Base-by-base conservation (phyloP, 2,797 vertebrate genomes). In the Leptatherina wallacei region DNA sequence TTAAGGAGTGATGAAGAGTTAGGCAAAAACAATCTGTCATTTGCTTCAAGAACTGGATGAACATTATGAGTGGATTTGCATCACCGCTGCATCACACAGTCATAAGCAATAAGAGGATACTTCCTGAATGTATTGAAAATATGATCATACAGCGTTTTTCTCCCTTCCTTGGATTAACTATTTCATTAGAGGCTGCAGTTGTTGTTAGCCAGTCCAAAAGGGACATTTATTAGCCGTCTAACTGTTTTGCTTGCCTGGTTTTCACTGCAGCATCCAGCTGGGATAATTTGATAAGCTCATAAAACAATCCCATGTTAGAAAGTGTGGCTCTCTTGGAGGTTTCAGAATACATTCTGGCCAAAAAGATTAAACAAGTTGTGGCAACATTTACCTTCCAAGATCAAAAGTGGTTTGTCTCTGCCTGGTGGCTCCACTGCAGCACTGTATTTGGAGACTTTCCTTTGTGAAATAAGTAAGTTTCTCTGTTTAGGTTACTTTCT, bases 251-350 rank as follows among this genome's bases (percentile, higher is more conserved):
- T 75, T 65, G 52, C 57, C 40, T 78, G 29, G 64, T 73, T 77
- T 75, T 73, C 65, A 44, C 33, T 66, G 58, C 40, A 66, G 51
- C 69, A 77, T 77, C 80, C 59, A 66, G 69, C 72, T 66, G 57
- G 51, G 67, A 63, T 71, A 60, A 76, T 85, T 79, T 81, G 58
- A 83, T 71, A 54, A 64, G 56, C 64, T 81, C 49, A 47, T 71
- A 55, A 75, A 72, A 70, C 4, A 27, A 56, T 77, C 42, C 65
- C 36, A 4, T 64, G 68, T 60, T 57, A 22, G 75, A 3, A 0
- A 61, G 29, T 44, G 42, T 65, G 71, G 70, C 63, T 24, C n/a
- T 77, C 38, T 68, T 76, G 73, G 65, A 74, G 57, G 54, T 61
- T 64, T 71, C 47, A 36, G 6, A 12, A 6, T 65, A 38, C 3